Evolutionary conservation across 2,888 invertebrate species (phyloP), one percentile per base, ranked within the genome.

Genomic region (Ariolimax columbianus): DNA sequence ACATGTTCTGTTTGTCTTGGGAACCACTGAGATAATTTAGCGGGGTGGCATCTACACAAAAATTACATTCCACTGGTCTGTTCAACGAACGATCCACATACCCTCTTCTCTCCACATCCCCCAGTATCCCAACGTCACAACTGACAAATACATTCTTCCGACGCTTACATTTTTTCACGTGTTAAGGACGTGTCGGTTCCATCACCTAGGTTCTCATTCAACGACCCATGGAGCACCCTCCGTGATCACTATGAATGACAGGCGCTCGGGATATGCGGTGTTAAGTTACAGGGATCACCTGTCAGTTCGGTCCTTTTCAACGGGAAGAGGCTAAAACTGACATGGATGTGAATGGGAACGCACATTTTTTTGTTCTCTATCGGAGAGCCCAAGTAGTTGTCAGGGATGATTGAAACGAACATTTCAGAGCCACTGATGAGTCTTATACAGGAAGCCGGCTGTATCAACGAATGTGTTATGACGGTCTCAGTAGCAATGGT

Each of bases 161-260:
- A 23, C 9, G 40, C 40, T 38, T 55, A 72, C 40, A 38, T 72
- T 72, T n/a, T 72, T 6, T 26, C 72, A 1, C 19, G 38, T 7
- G 40, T 9, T 6, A 1, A n/a, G 43, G n/a, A 40, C 40, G 72
- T 72, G 72, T 43, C 72, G 40, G 72, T 72, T 40, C 40, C 72
- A 43, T 43, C 72, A 43, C 40, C n/a, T 40, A 1, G n/a, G 1
- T 43, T 40, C 72, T 72, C 72, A 72, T 43, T 72, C 43, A 40
- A 40, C 72, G 40, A n/a, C 26, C 40, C 40, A 26, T 23, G 26
- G 72, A 43, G 38, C 40, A 26, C 43, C 43, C 40, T 43, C 26
- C 72, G 72, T 72, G 72, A 43, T 72, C 40, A 19, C 0, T 43
- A 3, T 72, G 72, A 72, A 72, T 72, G 72, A 43, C 72, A 72